Evolutionary conservation across 2,797 vertebrate genomes (phyloP).

Genomic region (Furcifer pardalis): DNA sequence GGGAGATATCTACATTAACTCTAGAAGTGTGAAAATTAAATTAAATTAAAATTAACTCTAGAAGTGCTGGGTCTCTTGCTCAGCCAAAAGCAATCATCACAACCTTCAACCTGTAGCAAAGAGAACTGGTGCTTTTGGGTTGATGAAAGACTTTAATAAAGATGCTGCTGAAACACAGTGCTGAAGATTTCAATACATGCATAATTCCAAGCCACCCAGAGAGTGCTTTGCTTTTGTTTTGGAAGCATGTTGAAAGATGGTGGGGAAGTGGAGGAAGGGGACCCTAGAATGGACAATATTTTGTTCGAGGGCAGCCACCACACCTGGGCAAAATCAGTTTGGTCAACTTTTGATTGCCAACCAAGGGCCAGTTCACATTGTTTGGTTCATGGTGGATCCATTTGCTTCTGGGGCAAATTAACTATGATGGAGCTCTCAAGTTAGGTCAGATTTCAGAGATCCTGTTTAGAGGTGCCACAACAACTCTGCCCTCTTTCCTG

Average conservation of each 20-base stretch:
- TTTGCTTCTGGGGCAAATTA: too few species aligned
- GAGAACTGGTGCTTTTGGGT: background rate
- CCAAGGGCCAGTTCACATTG: too few species aligned
- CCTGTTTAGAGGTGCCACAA: too few species aligned
- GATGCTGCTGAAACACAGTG: background rate
- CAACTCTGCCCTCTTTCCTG: too few species aligned
- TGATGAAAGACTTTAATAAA: slow-evolving; percentile 23
- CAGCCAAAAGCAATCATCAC: background rate
- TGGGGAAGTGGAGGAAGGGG: background rate
- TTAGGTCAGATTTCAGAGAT: too few species aligned
- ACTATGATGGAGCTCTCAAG: too few species aligned
- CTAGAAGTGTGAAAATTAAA: background rate
- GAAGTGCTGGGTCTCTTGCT: background rate
- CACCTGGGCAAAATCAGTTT: rapidly evolving
- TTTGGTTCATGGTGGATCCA: background rate
- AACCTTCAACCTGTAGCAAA: background rate
- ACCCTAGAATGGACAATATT: too few species aligned
- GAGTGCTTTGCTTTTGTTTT: background rate
- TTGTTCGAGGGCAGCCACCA: too few species aligned
- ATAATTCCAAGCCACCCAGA: background rate
- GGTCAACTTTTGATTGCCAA: background rate
- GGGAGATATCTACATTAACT: background rate
- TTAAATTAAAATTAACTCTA: too few species aligned
- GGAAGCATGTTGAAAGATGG: background rate
- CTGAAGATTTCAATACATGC: background rate